Evolutionary conservation across 2,888 invertebrate species (phyloP).

Genomic region (Chorisops tibialis): DNA sequence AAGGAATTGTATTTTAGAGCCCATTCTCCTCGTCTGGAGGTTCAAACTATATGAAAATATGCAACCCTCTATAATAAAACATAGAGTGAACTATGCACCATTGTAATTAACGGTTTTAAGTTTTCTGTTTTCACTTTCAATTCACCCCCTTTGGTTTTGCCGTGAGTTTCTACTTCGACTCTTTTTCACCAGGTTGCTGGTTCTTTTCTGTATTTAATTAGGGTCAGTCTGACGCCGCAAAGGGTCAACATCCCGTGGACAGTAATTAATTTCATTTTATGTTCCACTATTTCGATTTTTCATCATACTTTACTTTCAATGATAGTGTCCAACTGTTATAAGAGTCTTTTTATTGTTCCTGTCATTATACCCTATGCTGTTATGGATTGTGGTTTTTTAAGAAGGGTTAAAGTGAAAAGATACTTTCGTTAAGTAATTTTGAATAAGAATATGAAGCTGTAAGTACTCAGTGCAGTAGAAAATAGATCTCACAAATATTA

Average conservation of each 20-base stretch:
- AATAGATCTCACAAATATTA: too few species aligned
- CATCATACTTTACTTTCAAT: background rate
- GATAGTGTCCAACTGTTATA: conserved; percentile 17
- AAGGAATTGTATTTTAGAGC: too few species aligned
- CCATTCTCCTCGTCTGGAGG: too few species aligned
- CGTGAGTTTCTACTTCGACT: background rate
- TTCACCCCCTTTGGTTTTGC: conserved; percentile 4
- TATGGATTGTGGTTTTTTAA: conserved; percentile 6
- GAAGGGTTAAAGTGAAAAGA: conserved; percentile 7
- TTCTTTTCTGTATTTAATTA: conserved; percentile 29
- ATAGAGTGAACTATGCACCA: conserved; percentile 8
- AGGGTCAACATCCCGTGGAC: conserved; percentile 29
- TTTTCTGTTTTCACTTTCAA: conserved; percentile 15
- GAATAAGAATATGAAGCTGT: too few species aligned
- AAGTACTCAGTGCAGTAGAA: too few species aligned
- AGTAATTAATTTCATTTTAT: conserved; percentile 28
- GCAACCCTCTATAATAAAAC: too few species aligned
- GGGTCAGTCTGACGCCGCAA: conserved; percentile 29
- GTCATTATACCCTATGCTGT: background rate
- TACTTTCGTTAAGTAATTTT: too few species aligned
- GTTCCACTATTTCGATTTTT: background rate
- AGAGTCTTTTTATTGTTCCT: conserved; percentile 8
- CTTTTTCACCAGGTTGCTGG: background rate
- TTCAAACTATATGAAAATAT: too few species aligned
- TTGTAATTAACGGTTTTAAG: conserved; percentile 9